Percentiles rank a stretch among this genome's conserved stretches.
phyloP scores from a whole-genome alignment of 2,888 invertebrate species.

The Macrostomum cliftonense region DNA sequence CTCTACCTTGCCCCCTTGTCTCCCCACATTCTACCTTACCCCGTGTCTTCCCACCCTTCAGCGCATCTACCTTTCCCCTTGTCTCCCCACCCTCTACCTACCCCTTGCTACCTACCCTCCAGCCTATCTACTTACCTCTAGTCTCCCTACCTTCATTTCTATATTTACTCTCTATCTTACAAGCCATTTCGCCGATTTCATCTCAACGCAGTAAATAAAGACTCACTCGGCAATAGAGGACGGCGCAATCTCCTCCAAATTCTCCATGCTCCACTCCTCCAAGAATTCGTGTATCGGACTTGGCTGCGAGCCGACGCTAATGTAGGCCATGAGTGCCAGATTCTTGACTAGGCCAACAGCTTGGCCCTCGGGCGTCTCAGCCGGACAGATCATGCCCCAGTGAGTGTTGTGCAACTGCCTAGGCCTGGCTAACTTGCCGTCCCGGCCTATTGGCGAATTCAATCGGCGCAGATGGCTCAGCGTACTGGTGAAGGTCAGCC shows the following conservation, averaged over 20 bases:
- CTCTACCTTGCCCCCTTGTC: no score
- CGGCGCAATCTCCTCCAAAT: constrained; percentile 95
- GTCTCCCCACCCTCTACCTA: no score
- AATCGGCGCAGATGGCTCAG: constrained; percentile 89
- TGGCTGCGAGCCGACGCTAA: constrained; percentile 95
- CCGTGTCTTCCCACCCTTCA: no score
- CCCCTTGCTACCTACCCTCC: no score
- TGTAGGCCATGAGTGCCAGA: constrained; percentile 95
- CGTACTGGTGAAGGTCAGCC: constrained; percentile 92
- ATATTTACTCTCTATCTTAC: no score
- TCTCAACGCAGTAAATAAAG: no score
- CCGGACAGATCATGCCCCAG: constrained; percentile 99
- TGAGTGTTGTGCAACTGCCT: constrained; percentile 94
- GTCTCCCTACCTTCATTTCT: no score
- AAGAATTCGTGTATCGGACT: constrained; percentile 98
- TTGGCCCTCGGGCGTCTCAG: constrained; percentile 77
- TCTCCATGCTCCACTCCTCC: constrained; percentile 99
- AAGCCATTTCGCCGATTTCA: no score
- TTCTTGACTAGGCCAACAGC: constrained; percentile 80
- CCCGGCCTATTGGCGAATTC: constrained; percentile 94
- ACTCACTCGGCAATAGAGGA: constrained; percentile 74
- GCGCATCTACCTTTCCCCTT: no score
- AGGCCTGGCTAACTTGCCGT: constrained; percentile 94
- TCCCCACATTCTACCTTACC: no score
- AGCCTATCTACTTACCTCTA: no score